Base-by-base conservation (phyloP, 2,888 invertebrate species). In the Cephus rjabovi region DNA sequence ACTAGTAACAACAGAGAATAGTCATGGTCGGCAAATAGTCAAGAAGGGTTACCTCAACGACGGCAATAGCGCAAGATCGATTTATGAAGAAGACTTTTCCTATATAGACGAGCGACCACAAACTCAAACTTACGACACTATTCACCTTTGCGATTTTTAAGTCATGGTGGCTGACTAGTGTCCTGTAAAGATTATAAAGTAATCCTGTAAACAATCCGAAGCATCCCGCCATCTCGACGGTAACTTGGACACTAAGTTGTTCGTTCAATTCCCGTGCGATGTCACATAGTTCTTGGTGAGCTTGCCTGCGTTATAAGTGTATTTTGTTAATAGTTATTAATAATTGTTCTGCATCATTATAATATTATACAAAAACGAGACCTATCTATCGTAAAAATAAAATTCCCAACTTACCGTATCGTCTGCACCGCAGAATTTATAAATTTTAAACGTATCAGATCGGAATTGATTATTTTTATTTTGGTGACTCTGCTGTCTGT, bases 201-300 rank as follows among this genome's bases (percentile, higher is more conserved):
- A 77, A 68, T 73, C 68, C 77, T 12, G 80, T 81, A 3, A 79
- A n/a, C n/a, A 76, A 12, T 12, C 77, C 73, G 70, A 82, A 79
- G 33, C 35, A 75, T 33, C 76, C 78, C 12, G 76, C 78, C 75
- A 79, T 76, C 69, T 75, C 70, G 71, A 82, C 56, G 23, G 78
- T 34, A 23, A 83, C 70, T 33, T 75, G 79, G 9, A 75, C 56
- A 30, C 80, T 73, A 15, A 34, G 77, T 23, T 73, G 23, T 33
- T 34, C 3, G 34, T 78, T 75, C 2, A 81, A n/a, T 34, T 74
- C 70, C 9, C 40, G 69, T 12, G 80, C 74, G 12, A 76, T 76
- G 4, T 30, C 3, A 34, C 77, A 78, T 33, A 82, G 70, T 3
- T 81, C 77, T 34, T 81, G 76, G 71, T 83, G 83, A 0, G 75